phyloP scores from a whole-genome alignment of 2,797 vertebrate species.

The Muscicapa striata region DNA sequence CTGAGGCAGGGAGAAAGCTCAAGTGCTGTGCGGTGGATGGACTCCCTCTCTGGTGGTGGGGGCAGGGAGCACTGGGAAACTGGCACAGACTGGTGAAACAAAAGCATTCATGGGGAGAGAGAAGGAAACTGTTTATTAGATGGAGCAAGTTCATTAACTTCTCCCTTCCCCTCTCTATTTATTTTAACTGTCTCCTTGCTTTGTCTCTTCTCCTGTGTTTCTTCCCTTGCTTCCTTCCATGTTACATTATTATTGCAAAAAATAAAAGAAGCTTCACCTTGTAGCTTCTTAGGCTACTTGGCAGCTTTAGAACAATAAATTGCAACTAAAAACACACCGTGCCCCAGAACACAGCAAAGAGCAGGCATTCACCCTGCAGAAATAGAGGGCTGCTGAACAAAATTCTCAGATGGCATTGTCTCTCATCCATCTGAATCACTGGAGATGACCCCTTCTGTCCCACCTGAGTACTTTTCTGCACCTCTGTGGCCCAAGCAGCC shows the following conservation, averaged over 20 bases:
- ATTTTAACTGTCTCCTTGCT: conserved; percentile 14
- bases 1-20: background rate
- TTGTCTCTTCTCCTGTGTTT: conserved; percentile 8
- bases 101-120: background rate
- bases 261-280: background rate
- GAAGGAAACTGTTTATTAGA: conserved; percentile 45
- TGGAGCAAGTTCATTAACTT: conserved; percentile 4
- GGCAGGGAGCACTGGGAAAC: background rate
- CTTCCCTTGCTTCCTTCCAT: background rate
- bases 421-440: background rate
- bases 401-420: accelerated
- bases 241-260: background rate
- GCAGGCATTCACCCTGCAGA: background rate
- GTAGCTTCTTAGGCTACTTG: background rate
- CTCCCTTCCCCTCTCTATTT: conserved; percentile 15
- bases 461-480: background rate
- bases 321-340: accelerated
- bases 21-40: accelerated
- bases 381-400: background rate
- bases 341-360: background rate
- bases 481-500: background rate
- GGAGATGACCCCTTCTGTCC: background rate
- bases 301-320: background rate
- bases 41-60: background rate
- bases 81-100: background rate